phyloP scores from a whole-genome alignment of 2,888 invertebrate genomes.

The Chaetogeoica ovagalla region DNA sequence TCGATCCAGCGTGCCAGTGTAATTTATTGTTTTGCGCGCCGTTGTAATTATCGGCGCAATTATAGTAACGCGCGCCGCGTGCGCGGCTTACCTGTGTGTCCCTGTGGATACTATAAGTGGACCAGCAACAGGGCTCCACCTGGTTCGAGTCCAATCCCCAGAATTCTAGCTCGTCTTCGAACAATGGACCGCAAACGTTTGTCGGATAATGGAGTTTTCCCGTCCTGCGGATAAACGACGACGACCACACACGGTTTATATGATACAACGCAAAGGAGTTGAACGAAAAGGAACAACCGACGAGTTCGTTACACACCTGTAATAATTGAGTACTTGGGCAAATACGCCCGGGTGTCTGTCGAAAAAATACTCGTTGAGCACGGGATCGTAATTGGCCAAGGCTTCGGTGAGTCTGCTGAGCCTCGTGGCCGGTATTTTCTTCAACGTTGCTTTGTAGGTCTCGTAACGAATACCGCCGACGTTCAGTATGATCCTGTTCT shows the following conservation, averaged over 20 bases:
- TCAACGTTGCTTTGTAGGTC: slow-evolving; percentile 79
- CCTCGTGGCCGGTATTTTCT: slow-evolving; percentile 86
- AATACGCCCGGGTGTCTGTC: slow-evolving; percentile 88
- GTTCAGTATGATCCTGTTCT: slow-evolving; percentile 90
- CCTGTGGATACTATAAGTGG: slow-evolving; percentile 92
- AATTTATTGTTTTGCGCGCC: too few species aligned
- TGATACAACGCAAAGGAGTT: too few species aligned
- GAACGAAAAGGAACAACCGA: background rate
- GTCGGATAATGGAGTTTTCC: slow-evolving; percentile 99
- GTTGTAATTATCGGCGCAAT: too few species aligned
- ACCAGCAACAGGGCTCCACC: slow-evolving; percentile 99
- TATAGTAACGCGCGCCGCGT: too few species aligned
- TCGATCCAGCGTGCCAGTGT: too few species aligned
- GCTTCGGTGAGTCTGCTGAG: slow-evolving; percentile 82
- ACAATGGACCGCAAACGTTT: slow-evolving; percentile 97
- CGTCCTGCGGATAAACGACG: slow-evolving; percentile 66
- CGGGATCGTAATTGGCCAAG: slow-evolving; percentile 84
- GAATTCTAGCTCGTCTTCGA: slow-evolving; percentile 98
- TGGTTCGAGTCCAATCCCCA: slow-evolving; percentile 99
- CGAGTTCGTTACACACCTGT: slow-evolving; percentile 63
- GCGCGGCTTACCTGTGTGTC: slow-evolving; percentile 71
- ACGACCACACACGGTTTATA: too few species aligned
- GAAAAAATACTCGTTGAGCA: slow-evolving; percentile 87
- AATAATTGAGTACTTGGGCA: slow-evolving; percentile 85
- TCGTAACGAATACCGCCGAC: slow-evolving; percentile 85